Evolutionary conservation across 2,113 vertebrate genomes (phyloP).

Genomic region (Siniperca knerii): DNA sequence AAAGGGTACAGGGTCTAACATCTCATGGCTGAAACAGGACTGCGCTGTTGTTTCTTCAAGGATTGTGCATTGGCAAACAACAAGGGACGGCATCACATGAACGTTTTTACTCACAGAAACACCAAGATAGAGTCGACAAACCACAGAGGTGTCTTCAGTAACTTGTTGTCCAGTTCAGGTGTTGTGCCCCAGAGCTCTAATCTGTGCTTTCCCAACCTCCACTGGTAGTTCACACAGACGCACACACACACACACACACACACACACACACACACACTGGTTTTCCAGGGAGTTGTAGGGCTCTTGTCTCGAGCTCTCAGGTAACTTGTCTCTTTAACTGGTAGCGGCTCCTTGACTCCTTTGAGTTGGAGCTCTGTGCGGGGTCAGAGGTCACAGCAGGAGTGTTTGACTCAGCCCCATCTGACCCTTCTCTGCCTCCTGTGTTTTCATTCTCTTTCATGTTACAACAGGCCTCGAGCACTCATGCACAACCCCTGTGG

Average conservation of each 20-base stretch:
- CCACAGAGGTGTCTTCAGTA: neutral
- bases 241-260: neutral
- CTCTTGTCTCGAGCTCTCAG: conserved; percentile 67
- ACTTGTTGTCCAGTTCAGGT: neutral
- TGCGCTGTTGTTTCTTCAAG: neutral
- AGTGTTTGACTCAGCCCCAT: conserved; percentile 76
- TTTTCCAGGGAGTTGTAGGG: conserved; percentile 22
- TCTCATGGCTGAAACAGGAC: conserved; percentile 10
- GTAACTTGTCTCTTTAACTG: conserved; percentile 71
- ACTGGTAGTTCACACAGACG: neutral
- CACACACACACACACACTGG: neutral
- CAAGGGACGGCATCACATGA: neutral
- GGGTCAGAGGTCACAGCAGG: conserved; percentile 73
- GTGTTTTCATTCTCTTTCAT: conserved; percentile 78
- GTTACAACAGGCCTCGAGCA: conserved; percentile 77
- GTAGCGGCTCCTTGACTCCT: conserved; percentile 74
- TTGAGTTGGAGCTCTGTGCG: conserved; percentile 58
- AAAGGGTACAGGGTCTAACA: conserved; percentile 28
- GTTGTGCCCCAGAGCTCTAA: conserved; percentile 24
- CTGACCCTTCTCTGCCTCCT: conserved; percentile 67
- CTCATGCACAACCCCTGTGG: conserved; percentile 72
- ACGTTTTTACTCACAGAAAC: neutral
- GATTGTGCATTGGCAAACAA: neutral
- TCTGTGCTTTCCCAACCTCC: neutral
- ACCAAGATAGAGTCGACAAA: neutral